These are phyloP conservation scores for Gymnarchus niloticus DNA, from an alignment of 2,113 vertebrate genomes.

Conservation along the genomic window DNA sequence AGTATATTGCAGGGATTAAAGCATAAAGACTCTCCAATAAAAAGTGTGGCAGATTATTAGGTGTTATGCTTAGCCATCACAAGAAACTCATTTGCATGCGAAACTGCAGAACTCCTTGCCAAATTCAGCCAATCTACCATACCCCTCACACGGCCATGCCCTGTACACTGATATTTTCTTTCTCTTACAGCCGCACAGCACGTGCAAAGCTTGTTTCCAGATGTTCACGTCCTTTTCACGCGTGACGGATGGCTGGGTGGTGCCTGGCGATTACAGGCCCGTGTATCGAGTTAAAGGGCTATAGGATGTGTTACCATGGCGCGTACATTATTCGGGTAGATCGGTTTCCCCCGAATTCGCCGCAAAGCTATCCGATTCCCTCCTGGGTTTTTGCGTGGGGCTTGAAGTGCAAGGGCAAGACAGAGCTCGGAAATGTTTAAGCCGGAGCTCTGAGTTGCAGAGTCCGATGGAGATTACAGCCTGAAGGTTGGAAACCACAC, in stretches of 20 bases:
- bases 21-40: not conserved
- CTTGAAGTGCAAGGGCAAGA: not conserved
- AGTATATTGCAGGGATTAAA: conserved; percentile 8
- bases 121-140: not conserved
- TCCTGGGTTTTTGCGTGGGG: not conserved
- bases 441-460: not conserved
- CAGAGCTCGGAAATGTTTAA: not conserved
- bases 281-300: not conserved
- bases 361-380: not conserved
- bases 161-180: not conserved
- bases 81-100: too few relatives aligned
- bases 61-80: conserved; percentile 15
- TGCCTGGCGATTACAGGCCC: conserved; percentile 28
- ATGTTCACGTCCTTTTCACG: conserved; percentile 11
- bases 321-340: conserved; percentile 24
- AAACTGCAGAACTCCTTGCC: not conserved
- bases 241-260: conserved; percentile 21
- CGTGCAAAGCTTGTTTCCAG: conserved; percentile 26
- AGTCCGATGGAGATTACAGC: not conserved
- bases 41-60: conserved; percentile 30
- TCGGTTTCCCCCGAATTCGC: not conserved
- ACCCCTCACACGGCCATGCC: not conserved
- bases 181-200: not conserved
- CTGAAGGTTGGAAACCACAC: not conserved
- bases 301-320: not conserved